phyloP scores from a whole-genome alignment of 2,888 invertebrate genomes.

The Copidosoma aretas region DNA sequence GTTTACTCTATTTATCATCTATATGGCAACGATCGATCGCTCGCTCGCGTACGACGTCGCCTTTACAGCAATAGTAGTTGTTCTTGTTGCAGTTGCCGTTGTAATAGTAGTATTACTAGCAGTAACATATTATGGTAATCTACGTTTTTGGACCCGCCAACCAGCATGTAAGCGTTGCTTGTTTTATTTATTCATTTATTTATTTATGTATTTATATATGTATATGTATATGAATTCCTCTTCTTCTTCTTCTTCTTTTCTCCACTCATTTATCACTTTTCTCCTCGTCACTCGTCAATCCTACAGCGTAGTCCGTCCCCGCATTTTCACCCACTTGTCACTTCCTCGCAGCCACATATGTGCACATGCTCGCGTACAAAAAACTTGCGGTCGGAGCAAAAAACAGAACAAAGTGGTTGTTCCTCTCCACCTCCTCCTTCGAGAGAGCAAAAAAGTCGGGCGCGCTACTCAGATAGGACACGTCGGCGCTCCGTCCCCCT shows the following conservation, averaged over 20 bases:
- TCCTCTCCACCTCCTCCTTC: no score
- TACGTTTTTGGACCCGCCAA: conserved; percentile 63
- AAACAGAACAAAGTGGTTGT: neutral
- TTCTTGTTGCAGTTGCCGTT: neutral
- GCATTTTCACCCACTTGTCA: neutral
- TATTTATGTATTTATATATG: no score
- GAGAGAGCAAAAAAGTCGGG: neutral
- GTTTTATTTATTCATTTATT: no score
- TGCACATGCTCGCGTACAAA: neutral
- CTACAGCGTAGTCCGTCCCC: neutral
- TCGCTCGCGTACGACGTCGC: no score
- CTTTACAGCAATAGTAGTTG: no score
- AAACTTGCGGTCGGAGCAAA: neutral
- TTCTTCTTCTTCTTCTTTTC: conserved; percentile 39
- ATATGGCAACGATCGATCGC: neutral
- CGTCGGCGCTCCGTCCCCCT: neutral
- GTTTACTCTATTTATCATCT: neutral
- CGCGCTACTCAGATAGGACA: conserved; percentile 21
- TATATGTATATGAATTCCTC: neutral
- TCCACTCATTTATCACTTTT: neutral
- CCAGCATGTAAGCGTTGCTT: conserved; percentile 50
- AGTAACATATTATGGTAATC: conserved; percentile 47
- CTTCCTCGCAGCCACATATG: no score
- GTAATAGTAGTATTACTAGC: no score
- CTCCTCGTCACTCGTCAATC: conserved; percentile 7